Conservation (phyloP, 2,797 vertebrate species). For the Acestrorhynchus altus region DNA sequence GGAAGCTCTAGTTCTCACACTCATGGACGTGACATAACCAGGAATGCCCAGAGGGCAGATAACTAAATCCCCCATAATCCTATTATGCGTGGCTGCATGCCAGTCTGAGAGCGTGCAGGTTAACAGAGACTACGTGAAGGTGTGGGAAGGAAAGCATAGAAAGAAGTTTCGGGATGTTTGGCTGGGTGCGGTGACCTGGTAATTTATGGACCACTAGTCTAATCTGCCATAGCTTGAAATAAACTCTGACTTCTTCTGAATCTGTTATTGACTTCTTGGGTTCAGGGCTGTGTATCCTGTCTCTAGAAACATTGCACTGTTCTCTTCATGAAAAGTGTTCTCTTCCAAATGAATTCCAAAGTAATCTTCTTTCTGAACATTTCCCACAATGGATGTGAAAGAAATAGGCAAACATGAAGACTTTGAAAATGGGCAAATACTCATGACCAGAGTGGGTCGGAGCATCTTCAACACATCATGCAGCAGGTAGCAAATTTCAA, state of each 20-base stretch:
- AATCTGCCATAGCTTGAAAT: background rate
- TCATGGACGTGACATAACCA: conserved; percentile 6
- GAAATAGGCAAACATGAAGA: too few relatives aligned
- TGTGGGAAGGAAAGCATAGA: background rate
- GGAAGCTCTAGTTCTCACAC: background rate
- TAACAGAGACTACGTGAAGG: background rate
- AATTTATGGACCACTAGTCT: background rate
- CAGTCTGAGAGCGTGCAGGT: conserved; percentile 7
- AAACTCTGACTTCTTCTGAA: background rate
- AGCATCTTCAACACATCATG: too few relatives aligned
- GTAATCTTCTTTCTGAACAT: too few relatives aligned
- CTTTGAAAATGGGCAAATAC: too few relatives aligned
- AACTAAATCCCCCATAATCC: conserved; percentile 36
- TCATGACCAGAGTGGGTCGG: too few relatives aligned
- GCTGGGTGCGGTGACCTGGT: background rate
- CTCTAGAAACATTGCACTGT: too few relatives aligned
- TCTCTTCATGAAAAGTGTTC: too few relatives aligned
- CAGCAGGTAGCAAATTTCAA: too few relatives aligned
- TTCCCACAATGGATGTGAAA: too few relatives aligned
- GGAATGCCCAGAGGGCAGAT: conserved; percentile 15
- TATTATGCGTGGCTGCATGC: conserved; percentile 11
- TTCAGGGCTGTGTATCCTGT: background rate
- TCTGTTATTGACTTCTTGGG: background rate
- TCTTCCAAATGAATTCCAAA: too few relatives aligned
- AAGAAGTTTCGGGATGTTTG: background rate